These are phyloP conservation scores for Eupithecia inturbata DNA, from an alignment of 2,888 invertebrate species.

Conservation along the genomic window DNA sequence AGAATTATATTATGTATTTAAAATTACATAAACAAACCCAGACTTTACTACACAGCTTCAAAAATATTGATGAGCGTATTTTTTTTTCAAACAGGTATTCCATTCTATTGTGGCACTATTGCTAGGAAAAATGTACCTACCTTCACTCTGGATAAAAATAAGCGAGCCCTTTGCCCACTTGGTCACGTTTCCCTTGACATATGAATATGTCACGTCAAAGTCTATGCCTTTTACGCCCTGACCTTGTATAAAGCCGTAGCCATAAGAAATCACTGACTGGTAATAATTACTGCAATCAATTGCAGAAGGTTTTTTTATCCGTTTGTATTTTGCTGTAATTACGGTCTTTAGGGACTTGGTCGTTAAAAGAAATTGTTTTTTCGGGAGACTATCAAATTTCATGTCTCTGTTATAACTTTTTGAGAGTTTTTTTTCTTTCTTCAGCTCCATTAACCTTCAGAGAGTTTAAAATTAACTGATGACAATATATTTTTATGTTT, in stretches of 20 bases:
- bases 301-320: conserved; percentile 22
- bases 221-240: conserved; percentile 64
- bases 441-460: conserved; percentile 14
- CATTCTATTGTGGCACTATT: background rate
- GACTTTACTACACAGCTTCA: background rate
- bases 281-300: conserved; percentile 34
- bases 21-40: background rate
- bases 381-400: conserved; percentile 30
- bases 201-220: conserved; percentile 54
- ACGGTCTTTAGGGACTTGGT: conserved; percentile 17
- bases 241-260: conserved; percentile 57
- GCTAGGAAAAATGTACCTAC: background rate
- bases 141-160: conserved; percentile 42
- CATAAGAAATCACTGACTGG: conserved; percentile 34
- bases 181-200: conserved; percentile 71
- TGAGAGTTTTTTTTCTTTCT: conserved; percentile 1
- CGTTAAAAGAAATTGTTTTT: conserved; percentile 25
- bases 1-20: no score
- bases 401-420: conserved; percentile 24
- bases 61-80: background rate
- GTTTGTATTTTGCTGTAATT: conserved; percentile 23
- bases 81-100: background rate
- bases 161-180: conserved; percentile 53
- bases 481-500: background rate
- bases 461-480: background rate